Evolutionary conservation across 2,888 invertebrate genomes (phyloP), one percentile per base, ranked within the genome.

Genomic region (Hirudinaria manillensis): DNA sequence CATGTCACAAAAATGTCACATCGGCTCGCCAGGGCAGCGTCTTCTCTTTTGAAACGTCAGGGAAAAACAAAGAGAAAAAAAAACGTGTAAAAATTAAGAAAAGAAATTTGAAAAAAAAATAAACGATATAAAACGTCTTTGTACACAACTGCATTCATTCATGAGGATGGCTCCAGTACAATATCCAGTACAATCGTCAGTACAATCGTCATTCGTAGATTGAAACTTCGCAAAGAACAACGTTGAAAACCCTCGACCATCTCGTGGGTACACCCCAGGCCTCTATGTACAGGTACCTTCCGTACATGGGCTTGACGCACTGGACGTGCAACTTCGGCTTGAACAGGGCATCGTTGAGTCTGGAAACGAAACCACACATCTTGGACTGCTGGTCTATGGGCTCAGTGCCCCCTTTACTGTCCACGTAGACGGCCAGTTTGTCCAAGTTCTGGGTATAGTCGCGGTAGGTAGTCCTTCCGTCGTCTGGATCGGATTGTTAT

Each of bases 221-320:
- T 82, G 86, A 84, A 13, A 88, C 87, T 82, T 88, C 87, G 79
- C 88, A 88, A 29, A 88, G 81, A 32, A 88, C 86, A 45, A 87
- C 86, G 70, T 86, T 87, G 81, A 87, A 88, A 24, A 87, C 82
- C 70, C 85, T 81, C 77, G 85, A 86, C 85, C 86, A 87, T 68
- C 87, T 82, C 79, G 86, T 85, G 55, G 85, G 84, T 21, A 85
- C 84, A 36, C 87, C 87, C 80, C 85, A 85, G 3, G 87, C 87
- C 79, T 87, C 86, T 68, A 88, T 85, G 80, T 87, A 86, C 34
- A 88, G 84, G 79, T 86, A 87, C 7, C 87, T 84, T 6, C 87
- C 87, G 34, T 82, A 80, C 76, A 83, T 82, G 4, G 84, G 84
- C 70, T 82, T 77, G 74, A 82, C 81, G 79, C 88, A 88, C 78